These are phyloP conservation scores for Nomia melanderi DNA, from an alignment of 1,140 invertebrate species.

Conservation along the genomic window DNA sequence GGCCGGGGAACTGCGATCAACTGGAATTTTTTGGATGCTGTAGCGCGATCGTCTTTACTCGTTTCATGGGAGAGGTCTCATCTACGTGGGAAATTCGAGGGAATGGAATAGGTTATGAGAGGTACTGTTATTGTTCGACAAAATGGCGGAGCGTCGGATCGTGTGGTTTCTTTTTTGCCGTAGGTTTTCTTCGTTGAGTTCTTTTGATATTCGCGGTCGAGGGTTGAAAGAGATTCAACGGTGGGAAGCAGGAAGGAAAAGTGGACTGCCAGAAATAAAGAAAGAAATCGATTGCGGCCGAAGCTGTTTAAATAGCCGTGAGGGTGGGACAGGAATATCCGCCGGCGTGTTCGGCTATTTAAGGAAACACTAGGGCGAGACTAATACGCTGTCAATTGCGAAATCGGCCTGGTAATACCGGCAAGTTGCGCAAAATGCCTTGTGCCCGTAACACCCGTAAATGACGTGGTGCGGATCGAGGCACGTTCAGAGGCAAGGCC, in stretches of 20 bases:
- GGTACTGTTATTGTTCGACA: too few relatives aligned
- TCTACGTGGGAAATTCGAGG: too few relatives aligned
- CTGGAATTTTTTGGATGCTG: slow-evolving; percentile 9
- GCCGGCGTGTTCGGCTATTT: slow-evolving; percentile 7
- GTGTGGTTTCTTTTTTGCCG: too few relatives aligned
- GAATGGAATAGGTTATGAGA: too few relatives aligned
- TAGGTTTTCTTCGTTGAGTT: too few relatives aligned
- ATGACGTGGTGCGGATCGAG: slow-evolving; percentile 70
- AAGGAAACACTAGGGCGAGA: slow-evolving; percentile 57
- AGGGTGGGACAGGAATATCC: background rate
- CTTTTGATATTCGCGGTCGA: too few relatives aligned
- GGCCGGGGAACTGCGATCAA: too few relatives aligned
- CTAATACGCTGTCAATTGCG: slow-evolving; percentile 70
- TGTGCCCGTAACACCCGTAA: slow-evolving; percentile 74
- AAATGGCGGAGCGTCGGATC: too few relatives aligned
- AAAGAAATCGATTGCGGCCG: background rate
- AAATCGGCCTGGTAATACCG: slow-evolving; percentile 69
- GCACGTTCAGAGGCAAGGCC: slow-evolving; percentile 65
- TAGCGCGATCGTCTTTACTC: background rate
- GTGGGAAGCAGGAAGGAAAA: too few relatives aligned
- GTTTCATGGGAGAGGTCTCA: background rate
- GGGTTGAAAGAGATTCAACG: too few relatives aligned
- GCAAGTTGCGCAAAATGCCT: slow-evolving; percentile 72
- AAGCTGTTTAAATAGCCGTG: background rate
- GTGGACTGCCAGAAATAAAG: background rate